These are phyloP conservation scores for Bathynomus jamesi DNA, from an alignment of 1,140 invertebrate genomes.

Conservation along the genomic window DNA sequence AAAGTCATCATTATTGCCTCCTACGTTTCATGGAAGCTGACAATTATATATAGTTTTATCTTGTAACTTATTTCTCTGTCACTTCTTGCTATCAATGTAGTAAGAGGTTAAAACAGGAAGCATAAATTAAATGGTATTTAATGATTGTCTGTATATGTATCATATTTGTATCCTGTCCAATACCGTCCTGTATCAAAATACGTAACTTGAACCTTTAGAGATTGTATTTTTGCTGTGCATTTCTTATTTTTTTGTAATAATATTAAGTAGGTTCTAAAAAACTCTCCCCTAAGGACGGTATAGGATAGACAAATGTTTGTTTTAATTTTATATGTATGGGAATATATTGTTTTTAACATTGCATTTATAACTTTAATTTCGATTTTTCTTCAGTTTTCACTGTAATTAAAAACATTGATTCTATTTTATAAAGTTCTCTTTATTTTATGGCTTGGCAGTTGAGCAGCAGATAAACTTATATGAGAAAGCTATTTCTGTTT, in stretches of 20 bases:
- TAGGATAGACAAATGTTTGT: conserved; percentile 34
- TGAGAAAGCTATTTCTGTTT: too few species aligned
- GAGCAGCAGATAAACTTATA: too few species aligned
- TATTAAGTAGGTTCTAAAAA: conserved; percentile 31
- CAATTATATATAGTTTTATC: conserved; percentile 30
- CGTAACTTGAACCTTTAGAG: conserved; percentile 30
- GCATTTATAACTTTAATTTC: too few species aligned
- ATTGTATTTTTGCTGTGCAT: conserved; percentile 33
- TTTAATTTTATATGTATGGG: conserved; percentile 26
- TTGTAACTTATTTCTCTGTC: conserved; percentile 27
- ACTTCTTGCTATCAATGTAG: conserved; percentile 35
- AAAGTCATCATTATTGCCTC: neutral
- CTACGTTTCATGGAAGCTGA: conserved; percentile 20
- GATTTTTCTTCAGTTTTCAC: too few species aligned
- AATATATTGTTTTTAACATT: conserved; percentile 1
- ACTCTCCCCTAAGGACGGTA: conserved; percentile 35
- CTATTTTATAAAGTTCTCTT: too few species aligned
- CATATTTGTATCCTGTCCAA: conserved; percentile 30
- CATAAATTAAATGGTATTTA: too few species aligned
- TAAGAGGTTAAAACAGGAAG: conserved; percentile 31
- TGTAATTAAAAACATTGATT: too few species aligned
- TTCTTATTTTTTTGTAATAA: conserved; percentile 36
- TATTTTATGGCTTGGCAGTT: too few species aligned
- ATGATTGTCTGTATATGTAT: conserved; percentile 32
- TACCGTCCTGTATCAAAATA: conserved; percentile 38